Base-by-base conservation (phyloP, 2,888 invertebrate genomes). In the Plebejus argus region DNA sequence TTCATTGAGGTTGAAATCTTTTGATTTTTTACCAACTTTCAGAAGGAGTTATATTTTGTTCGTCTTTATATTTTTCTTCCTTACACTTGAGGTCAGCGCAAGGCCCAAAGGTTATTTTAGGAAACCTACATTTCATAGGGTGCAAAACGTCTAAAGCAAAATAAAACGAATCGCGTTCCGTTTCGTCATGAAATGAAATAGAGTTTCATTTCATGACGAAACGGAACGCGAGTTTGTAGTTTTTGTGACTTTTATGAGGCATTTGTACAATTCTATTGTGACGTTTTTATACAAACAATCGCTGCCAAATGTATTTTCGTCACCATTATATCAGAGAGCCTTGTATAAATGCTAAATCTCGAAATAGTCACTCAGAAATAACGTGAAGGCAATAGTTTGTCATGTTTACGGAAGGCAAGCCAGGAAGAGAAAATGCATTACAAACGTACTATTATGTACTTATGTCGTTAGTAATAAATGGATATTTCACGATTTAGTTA, bases 391-490 rank as follows among this genome's bases (percentile, higher is more conserved):
- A 72, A 77, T 77, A 39, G 56, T 70, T 70, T 58, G 56, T 79
- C 77, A 78, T 82, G 83, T 84, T 86, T 83, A 84, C 85, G 85
- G 86, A 85, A 86, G 79, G 76, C 53, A 53, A 74, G 75, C 56
- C 78, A 82, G 83, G 84, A 85, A 86, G 85, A 83, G 82, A 84
- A 83, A 83, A 23, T 35, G 70, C 71, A 71, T 28, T 53, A 58
- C 39, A 39, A 66, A 23, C 61, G 15, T 28, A 66, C 12, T 33
- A 66, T 33, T 66, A 66, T 33, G 28, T 33, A 66, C 28, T 15
- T 28, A 66, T 33, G 6, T 66, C 15, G 66, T 66, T 53, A 28
- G 28, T 28, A 2, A 66, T 15, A 66, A 18, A 18, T 28, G 10
- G 4, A 12, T 23, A 61, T 23, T 23, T 53, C 53, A 18, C 12